Evolutionary conservation across 2,797 vertebrate genomes (phyloP).

Genomic region (Cottoperca gobio): DNA sequence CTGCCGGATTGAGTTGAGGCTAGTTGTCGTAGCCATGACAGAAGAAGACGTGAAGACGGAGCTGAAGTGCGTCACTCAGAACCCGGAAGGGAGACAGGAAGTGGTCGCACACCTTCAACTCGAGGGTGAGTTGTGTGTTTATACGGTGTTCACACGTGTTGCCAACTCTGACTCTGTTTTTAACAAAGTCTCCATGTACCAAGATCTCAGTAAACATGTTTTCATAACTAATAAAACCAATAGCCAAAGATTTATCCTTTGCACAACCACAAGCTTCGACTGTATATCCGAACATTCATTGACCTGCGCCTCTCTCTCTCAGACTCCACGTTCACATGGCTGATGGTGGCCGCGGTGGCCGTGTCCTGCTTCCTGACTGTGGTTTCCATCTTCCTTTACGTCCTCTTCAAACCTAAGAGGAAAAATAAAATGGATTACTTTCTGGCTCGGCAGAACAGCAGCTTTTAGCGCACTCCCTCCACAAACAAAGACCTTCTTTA

Average conservation of each 20-base stretch:
- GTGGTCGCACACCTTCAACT: constrained; percentile 79
- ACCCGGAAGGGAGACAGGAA: constrained; percentile 78
- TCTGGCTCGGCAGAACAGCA: constrained; percentile 78
- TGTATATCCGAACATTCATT: neutral
- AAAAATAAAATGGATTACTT: constrained; percentile 76
- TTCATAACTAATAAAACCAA: neutral
- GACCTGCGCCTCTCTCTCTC: neutral
- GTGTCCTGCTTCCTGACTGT: constrained; percentile 68
- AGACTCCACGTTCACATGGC: constrained; percentile 76
- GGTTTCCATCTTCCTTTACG: constrained; percentile 73
- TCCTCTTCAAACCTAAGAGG: constrained; percentile 70
- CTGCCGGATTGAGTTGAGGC: constrained; percentile 85
- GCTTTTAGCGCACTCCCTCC: constrained; percentile 47
- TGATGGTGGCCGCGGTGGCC: constrained; percentile 54
- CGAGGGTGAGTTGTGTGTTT: constrained; percentile 82
- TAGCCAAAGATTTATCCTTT: neutral
- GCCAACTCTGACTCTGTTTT: no score
- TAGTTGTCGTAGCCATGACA: constrained; percentile 83
- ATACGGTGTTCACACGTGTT: no score
- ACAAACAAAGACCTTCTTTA: neutral
- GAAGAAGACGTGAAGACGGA: constrained; percentile 85
- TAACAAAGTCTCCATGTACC: no score
- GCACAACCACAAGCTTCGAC: neutral
- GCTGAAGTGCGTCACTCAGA: constrained; percentile 87
- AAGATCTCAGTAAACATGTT: no score